Percentiles rank a stretch among this genome's conserved stretches.
These are phyloP conservation scores for Fregetta grallaria DNA, from an alignment of 2,113 vertebrate genomes.

Conservation along the genomic window DNA sequence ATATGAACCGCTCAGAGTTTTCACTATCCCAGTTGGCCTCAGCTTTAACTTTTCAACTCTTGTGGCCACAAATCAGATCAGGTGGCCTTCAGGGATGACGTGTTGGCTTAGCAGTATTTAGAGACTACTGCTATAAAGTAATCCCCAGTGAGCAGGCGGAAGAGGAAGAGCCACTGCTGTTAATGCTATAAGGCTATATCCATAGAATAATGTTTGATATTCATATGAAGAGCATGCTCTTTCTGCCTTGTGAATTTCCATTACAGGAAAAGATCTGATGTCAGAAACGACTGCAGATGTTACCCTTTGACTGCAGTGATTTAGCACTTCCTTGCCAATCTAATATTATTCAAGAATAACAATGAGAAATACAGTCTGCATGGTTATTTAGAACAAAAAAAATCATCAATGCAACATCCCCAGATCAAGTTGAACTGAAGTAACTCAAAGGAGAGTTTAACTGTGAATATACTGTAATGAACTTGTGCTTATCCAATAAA, in stretches of 20 bases:
- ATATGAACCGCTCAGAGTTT: background rate
- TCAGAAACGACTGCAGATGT: background rate
- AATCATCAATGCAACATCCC: background rate
- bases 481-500: background rate
- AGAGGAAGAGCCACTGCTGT: background rate
- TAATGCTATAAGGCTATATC: background rate
- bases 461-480: background rate
- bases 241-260: background rate
- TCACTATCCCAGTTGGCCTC: background rate
- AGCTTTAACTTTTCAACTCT: conserved; percentile 2
- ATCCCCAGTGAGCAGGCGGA: background rate
- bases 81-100: background rate
- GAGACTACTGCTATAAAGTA: background rate
- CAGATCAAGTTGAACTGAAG: background rate
- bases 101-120: background rate
- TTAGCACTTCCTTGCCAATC: conserved; percentile 20
- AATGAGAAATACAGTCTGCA: background rate
- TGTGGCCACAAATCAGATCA: background rate
- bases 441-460: background rate
- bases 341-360: background rate
- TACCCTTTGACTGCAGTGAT: background rate
- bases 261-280: conserved; percentile 8
- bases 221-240: background rate
- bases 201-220: background rate
- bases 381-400: background rate